Evolutionary conservation across 2,797 vertebrate genomes (phyloP).

Genomic region (Loris lydekkerianus): DNA sequence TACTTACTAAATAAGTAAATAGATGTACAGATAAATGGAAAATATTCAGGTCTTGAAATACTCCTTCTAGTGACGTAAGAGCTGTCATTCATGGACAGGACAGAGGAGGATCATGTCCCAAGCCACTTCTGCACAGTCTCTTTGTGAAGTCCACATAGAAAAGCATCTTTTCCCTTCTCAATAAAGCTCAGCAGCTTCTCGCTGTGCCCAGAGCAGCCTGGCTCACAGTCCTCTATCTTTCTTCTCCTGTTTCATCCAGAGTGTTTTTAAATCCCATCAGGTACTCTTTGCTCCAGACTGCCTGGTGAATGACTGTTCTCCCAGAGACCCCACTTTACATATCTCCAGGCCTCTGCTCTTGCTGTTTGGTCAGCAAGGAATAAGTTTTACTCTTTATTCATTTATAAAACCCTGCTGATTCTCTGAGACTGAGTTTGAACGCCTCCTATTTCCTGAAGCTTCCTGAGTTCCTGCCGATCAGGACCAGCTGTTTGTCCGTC

Average conservation of each 20-base stretch:
- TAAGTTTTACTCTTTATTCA: slow-evolving; percentile 50
- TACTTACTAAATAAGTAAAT: background rate
- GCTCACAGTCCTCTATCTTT: background rate
- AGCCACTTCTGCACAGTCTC: background rate
- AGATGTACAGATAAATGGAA: slow-evolving; percentile 9
- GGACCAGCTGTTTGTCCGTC: slow-evolving; percentile 10
- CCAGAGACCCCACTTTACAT: background rate
- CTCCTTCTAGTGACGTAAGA: slow-evolving; percentile 13
- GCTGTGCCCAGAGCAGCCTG: background rate
- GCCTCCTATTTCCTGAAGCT: slow-evolving; percentile 50
- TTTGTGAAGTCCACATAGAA: background rate
- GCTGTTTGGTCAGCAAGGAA: slow-evolving; percentile 61
- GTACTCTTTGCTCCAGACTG: background rate
- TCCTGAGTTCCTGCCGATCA: slow-evolving; percentile 10
- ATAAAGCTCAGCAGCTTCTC: background rate
- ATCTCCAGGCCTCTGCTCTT: background rate
- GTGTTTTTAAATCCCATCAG: background rate
- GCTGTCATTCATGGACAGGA: background rate
- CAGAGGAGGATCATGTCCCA: background rate
- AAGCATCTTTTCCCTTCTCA: slow-evolving; percentile 9
- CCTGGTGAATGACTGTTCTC: slow-evolving; percentile 32
- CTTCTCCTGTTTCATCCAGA: background rate
- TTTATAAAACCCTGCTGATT: slow-evolving; percentile 45
- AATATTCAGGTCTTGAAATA: background rate
- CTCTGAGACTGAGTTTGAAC: slow-evolving; percentile 44